phyloP scores from a whole-genome alignment of 2,113 vertebrate species.

The Oreocharis arfaki region DNA sequence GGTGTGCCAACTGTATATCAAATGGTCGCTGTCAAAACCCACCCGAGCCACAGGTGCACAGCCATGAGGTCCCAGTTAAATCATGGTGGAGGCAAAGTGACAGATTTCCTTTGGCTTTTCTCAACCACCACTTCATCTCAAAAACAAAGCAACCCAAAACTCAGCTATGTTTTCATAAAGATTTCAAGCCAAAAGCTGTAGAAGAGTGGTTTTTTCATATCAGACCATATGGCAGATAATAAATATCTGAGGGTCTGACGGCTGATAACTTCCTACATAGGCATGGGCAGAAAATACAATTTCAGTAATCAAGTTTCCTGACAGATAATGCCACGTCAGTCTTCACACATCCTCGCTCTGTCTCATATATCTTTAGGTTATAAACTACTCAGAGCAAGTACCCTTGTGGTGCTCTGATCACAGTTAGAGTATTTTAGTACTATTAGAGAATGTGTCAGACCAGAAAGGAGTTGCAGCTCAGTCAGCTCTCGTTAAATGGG shows the following conservation, averaged over 20 bases:
- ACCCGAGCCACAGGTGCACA: neutral
- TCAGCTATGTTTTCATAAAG: neutral
- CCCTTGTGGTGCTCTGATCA: neutral
- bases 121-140: neutral
- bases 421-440: neutral
- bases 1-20: neutral
- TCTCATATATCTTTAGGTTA: neutral
- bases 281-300: neutral
- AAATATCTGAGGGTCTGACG: neutral
- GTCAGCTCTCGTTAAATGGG: neutral
- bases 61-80: neutral
- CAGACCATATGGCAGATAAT: neutral
- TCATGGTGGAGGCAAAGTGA: neutral
- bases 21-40: neutral
- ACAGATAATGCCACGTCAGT: neutral
- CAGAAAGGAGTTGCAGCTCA: neutral
- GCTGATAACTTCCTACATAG: neutral
- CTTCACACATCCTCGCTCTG: neutral
- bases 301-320: neutral
- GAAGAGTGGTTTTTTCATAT: neutral
- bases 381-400: neutral
- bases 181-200: neutral
- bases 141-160: neutral
- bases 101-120: neutral
- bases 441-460: neutral